Base-by-base conservation (phyloP, 2,888 invertebrate species). In the Pachydiplax longipennis region DNA sequence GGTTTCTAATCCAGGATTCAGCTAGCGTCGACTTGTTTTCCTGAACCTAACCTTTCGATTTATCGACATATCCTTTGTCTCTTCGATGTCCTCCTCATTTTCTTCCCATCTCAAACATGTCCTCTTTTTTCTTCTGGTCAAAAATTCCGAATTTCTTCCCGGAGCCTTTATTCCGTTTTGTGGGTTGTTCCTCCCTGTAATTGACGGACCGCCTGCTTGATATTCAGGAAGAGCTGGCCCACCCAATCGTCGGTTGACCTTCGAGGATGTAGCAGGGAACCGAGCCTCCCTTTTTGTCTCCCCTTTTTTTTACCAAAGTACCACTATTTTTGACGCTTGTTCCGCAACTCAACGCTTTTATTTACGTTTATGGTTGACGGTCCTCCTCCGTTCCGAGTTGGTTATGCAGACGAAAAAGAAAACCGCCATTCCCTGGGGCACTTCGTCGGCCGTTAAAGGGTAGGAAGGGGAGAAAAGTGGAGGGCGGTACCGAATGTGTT, bases 161-260 rank as follows among this genome's bases (percentile, higher is more conserved):
- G 12, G 31, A 73, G 31, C 2, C 73, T 25, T 22, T 65, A 25
- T 25, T 73, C 25, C 73, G 73, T 73, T 31, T 73, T 73, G 73
- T 73, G 31, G 73, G 25, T 73, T 73, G 73, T 73, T 73, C 18
- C 61, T 61, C 35, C 61, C 87, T 37, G 87, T 87, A 87, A 87
- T 87, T 87, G 65, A 35, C 65, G 61, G 61, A 35, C 87, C n/a
- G 87, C 87, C 87, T 87, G 65, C 58, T 87, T 87, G 87, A 87
- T 87, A 87, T 87, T 87, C 87, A 87, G 87, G 61, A 53, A 87
- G 58, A 83, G 53, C 58, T 37, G 87, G 37, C 87, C 87, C 87
- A 61, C 87, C 87, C 87, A 87, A 37, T 58, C 87, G 53, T 73
- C 31, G 73, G 73, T 13, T 73, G 73, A 73, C 73, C 73, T 73